phyloP scores from a whole-genome alignment of 1,140 invertebrate species.

The Cylas formicarius region DNA sequence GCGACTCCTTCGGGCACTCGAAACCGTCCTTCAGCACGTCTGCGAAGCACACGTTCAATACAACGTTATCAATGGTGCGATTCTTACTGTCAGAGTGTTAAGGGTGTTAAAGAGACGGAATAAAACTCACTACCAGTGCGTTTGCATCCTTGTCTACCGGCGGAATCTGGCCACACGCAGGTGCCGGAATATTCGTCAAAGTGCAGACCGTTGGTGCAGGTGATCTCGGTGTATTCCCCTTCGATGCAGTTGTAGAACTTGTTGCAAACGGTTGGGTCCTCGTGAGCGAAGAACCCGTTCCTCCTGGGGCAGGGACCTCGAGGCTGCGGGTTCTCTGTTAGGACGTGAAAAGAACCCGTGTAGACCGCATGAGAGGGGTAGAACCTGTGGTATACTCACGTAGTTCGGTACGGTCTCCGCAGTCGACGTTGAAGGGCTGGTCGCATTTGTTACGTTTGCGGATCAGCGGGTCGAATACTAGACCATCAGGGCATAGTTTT shows the following conservation, averaged over 20 bases:
- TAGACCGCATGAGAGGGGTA: no score
- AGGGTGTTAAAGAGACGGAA: background rate
- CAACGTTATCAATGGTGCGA: no score
- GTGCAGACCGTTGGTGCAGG: conserved; percentile 76
- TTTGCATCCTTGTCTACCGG: conserved; percentile 65
- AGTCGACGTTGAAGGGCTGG: conserved; percentile 84
- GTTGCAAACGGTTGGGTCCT: conserved; percentile 70
- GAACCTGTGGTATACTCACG: conserved; percentile 59
- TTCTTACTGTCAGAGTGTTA: no score
- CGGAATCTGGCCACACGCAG: conserved; percentile 81
- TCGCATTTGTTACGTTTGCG: conserved; percentile 83
- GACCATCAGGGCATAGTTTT: conserved; percentile 76
- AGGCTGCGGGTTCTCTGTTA: conserved; percentile 66
- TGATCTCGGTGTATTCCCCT: conserved; percentile 70
- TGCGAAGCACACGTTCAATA: conserved; percentile 12
- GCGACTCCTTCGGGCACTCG: conserved; percentile 65
- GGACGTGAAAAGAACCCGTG: no score
- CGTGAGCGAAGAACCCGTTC: conserved; percentile 85
- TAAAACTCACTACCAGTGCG: conserved; percentile 34
- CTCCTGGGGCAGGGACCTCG: conserved; percentile 67
- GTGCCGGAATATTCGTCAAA: conserved; percentile 81
- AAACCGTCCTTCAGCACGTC: conserved; percentile 74
- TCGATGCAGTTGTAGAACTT: conserved; percentile 86
- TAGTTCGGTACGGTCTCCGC: conserved; percentile 72
- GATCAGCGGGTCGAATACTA: conserved; percentile 77